Percentiles rank a stretch among this genome's conserved stretches.
These are phyloP conservation scores for Cheilosia vulpina DNA, from an alignment of 2,888 invertebrate species.

Conservation along the genomic window DNA sequence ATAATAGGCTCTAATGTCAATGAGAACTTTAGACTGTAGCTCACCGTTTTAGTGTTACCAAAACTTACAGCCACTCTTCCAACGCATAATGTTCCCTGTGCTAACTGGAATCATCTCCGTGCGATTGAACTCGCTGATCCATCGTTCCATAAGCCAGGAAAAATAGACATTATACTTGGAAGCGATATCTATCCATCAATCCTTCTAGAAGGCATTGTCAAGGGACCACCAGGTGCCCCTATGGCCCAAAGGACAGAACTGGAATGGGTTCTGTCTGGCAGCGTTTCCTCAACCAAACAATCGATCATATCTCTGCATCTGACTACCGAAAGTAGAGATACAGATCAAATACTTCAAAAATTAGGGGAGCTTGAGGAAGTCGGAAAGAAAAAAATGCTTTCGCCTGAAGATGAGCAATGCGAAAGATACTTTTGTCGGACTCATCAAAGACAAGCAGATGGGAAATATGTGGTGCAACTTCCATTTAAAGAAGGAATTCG, in stretches of 20 bases:
- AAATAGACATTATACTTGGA: neutral
- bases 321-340: neutral
- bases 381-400: neutral
- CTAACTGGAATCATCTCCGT: neutral
- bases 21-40: neutral
- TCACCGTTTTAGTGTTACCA: neutral
- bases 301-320: conserved; percentile 1
- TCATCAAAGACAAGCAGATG: neutral
- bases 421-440: conserved; percentile 2
- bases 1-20: neutral
- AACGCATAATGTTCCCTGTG: neutral
- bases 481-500: neutral
- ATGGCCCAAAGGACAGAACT: conserved; percentile 30
- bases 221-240: conserved; percentile 6
- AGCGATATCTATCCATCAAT: neutral
- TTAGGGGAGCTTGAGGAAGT: conserved; percentile 21
- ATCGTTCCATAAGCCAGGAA: neutral
- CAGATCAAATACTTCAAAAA: neutral
- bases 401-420: neutral
- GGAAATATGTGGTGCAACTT: neutral
- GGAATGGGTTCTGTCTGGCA: conserved; percentile 8
- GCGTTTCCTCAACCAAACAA: neutral
- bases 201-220: conserved; percentile 9
- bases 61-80: neutral
- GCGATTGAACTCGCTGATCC: neutral